Percentiles rank a stretch among this genome's conserved stretches.
phyloP scores from a whole-genome alignment of 2,797 vertebrate species.

The Todus mexicanus region DNA sequence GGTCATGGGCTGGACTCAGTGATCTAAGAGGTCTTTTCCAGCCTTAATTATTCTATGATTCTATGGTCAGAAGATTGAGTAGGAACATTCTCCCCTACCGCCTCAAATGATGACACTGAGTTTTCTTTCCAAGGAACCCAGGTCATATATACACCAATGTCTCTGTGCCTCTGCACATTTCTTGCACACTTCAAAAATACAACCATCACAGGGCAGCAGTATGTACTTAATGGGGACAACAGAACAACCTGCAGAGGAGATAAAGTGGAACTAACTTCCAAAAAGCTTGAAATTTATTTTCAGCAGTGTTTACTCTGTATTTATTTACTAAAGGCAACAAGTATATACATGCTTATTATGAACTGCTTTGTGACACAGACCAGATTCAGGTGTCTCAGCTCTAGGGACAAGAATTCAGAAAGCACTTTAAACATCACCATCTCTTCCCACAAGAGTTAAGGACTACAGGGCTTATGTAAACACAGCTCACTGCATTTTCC shows the following conservation, averaged over 20 bases:
- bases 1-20: no score
- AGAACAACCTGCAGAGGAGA: neutral
- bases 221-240: neutral
- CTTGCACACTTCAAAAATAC: neutral
- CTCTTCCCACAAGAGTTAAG: neutral
- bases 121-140: neutral
- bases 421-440: neutral
- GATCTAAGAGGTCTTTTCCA: no score
- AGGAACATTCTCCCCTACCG: neutral
- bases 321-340: neutral
- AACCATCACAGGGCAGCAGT: neutral
- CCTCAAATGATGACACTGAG: neutral
- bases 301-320: neutral
- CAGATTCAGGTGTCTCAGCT: neutral
- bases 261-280: neutral
- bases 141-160: neutral
- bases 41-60: no score
- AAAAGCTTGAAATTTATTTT: neutral
- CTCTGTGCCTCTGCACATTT: neutral
- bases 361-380: neutral
- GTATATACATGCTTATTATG: neutral
- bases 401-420: neutral
- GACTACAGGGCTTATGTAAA: neutral
- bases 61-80: neutral
- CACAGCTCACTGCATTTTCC: neutral